Evolutionary conservation across 2,888 invertebrate genomes (phyloP).

Genomic region (Abscondita cerata): DNA sequence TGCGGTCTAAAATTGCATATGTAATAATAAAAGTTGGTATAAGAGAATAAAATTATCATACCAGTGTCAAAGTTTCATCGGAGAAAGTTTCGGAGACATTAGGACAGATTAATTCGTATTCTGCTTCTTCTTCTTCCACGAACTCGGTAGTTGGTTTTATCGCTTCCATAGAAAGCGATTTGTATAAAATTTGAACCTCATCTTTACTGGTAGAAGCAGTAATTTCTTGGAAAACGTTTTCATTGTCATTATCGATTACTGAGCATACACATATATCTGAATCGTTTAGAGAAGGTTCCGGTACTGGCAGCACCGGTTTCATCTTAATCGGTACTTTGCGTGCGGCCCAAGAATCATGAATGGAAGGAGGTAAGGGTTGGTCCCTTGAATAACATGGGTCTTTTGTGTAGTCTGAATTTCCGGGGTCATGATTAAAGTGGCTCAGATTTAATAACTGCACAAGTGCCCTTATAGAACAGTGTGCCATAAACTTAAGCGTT

Average conservation of each 20-base stretch:
- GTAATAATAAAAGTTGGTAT: no score
- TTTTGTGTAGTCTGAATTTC: conserved; percentile 58
- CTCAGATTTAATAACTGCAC: conserved; percentile 60
- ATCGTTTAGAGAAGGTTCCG: background rate
- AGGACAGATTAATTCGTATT: background rate
- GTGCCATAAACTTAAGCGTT: conserved; percentile 54
- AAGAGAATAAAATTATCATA: no score
- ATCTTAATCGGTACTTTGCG: conserved; percentile 8
- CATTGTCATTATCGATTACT: background rate
- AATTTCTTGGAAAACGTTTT: background rate
- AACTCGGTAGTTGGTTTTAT: no score
- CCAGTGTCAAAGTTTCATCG: no score
- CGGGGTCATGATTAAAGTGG: conserved; percentile 61
- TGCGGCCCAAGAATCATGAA: conserved; percentile 25
- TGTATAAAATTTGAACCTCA: background rate
- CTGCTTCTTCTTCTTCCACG: background rate
- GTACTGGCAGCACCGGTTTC: background rate
- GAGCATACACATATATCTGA: background rate
- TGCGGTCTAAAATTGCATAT: background rate
- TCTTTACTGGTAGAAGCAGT: background rate
- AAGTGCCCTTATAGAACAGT: conserved; percentile 60
- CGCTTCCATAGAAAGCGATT: no score
- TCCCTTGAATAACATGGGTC: conserved; percentile 25
- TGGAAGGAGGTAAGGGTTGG: conserved; percentile 18
- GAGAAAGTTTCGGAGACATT: background rate